These are phyloP conservation scores for Todiramphus saurophagus DNA, from an alignment of 2,113 vertebrate genomes.

Conservation along the genomic window DNA sequence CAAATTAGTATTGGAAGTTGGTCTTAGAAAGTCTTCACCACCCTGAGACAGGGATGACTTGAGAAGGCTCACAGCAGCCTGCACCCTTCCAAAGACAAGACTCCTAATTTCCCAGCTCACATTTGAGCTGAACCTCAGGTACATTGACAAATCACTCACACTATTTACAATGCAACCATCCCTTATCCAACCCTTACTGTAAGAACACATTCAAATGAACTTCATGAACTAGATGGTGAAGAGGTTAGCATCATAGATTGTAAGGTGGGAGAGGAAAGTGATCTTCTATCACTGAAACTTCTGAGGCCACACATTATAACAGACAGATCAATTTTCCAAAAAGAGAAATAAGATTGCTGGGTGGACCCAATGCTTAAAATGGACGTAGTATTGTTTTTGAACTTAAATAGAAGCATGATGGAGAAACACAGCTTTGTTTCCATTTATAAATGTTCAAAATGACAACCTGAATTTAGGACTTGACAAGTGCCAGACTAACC, in stretches of 20 bases:
- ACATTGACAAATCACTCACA: background rate
- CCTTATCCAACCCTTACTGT: background rate
- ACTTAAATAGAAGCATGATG: conserved; percentile 56
- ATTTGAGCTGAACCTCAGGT: background rate
- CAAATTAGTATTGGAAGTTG: background rate
- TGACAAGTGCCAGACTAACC: conserved; percentile 35
- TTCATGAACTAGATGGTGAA: background rate
- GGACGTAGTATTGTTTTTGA: conserved; percentile 51
- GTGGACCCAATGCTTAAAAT: conserved; percentile 67
- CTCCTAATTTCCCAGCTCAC: background rate
- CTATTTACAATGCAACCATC: accelerated
- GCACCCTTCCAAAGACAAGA: background rate
- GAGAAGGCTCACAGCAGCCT: background rate
- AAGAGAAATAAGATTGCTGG: conserved; percentile 68
- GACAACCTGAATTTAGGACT: conserved; percentile 54
- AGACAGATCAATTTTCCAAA: conserved; percentile 49
- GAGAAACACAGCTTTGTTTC: conserved; percentile 53
- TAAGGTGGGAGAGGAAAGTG: conserved; percentile 25
- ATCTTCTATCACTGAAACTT: conserved; percentile 23
- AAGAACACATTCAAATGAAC: background rate
- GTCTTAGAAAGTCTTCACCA: background rate
- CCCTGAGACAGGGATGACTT: background rate
- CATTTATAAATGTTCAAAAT: conserved; percentile 43
- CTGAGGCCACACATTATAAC: background rate
- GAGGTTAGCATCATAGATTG: background rate